A percentile compares a stretch with the other conserved stretches of the same genome.
phyloP scores from a whole-genome alignment of 2,797 vertebrate species.

The Labeo calbasu region DNA sequence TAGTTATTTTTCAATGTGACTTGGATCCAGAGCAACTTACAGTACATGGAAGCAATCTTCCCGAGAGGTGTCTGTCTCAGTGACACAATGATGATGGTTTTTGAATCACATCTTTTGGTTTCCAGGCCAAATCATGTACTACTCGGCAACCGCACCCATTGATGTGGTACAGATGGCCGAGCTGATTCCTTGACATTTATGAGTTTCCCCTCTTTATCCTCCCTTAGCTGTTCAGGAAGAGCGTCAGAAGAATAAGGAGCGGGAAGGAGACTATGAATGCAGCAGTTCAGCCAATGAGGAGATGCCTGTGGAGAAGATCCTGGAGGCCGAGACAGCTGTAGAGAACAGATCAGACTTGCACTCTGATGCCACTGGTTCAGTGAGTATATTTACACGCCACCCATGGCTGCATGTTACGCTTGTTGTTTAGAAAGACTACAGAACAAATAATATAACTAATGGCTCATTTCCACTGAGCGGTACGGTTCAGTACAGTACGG shows the following conservation, averaged over 20 bases:
- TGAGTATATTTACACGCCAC: conserved; percentile 69
- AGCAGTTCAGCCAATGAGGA: conserved; percentile 86
- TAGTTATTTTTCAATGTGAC: no score
- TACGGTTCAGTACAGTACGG: no score
- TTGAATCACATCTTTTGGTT: background rate
- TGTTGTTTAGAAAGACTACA: conserved; percentile 1
- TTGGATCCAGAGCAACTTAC: no score
- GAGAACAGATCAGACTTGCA: conserved; percentile 92
- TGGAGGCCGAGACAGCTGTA: conserved; percentile 94
- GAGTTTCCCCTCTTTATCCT: background rate
- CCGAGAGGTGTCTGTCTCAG: background rate
- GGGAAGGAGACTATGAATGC: conserved; percentile 87
- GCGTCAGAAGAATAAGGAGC: conserved; percentile 91
- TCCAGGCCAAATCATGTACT: background rate
- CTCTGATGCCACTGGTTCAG: conserved; percentile 85
- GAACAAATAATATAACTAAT: background rate
- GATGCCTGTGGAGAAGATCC: conserved; percentile 97
- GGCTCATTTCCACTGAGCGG: no score
- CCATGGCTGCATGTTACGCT: background rate
- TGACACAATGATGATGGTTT: background rate
- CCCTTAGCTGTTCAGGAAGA: conserved; percentile 93
- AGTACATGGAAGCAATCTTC: no score
- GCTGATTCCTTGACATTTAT: conserved; percentile 9
- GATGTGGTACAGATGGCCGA: background rate
- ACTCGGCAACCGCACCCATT: background rate